A percentile compares a stretch with the other conserved stretches of the same genome.
phyloP scores from a whole-genome alignment of 2,113 vertebrate genomes.

The Callionymus lyra region DNA sequence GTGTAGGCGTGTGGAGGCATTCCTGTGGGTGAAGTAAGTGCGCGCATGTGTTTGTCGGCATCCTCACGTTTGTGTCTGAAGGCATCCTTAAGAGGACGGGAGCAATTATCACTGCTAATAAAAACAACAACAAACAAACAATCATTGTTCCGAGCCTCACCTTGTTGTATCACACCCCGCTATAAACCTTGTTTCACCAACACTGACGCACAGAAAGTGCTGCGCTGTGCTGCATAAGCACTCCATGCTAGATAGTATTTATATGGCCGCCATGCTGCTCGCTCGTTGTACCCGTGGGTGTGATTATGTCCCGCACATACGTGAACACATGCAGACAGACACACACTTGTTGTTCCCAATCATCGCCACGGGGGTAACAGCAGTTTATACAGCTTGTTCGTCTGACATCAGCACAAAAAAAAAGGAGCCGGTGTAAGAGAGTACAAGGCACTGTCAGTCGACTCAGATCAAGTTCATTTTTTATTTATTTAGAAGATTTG shows the following conservation, averaged over 20 bases:
- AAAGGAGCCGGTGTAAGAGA: too few species aligned
- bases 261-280: constrained; percentile 35
- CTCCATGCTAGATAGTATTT: constrained; percentile 48
- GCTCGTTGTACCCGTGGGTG: constrained; percentile 31
- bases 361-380: constrained; percentile 22
- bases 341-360: constrained; percentile 18
- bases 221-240: constrained; percentile 69
- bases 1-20: constrained; percentile 32
- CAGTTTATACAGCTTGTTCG: constrained; percentile 24
- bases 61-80: constrained; percentile 29
- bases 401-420: constrained; percentile 33
- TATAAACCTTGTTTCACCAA: constrained; percentile 53
- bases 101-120: constrained; percentile 66
- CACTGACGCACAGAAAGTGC: constrained; percentile 59
- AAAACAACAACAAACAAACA: constrained; percentile 68
- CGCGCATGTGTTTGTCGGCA: constrained; percentile 45
- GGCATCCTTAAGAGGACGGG: constrained; percentile 44
- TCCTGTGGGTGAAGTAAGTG: constrained; percentile 48
- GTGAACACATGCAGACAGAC: constrained; percentile 9
- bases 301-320: constrained; percentile 10
- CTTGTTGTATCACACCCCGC: constrained; percentile 58
- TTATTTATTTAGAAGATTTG: too few species aligned
- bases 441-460: too few species aligned
- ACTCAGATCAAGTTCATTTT: too few species aligned
- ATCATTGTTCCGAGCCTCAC: constrained; percentile 62